Percentiles rank a stretch among this genome's conserved stretches.
phyloP scores from a whole-genome alignment of 1,140 invertebrate species.

The Drosophila leontia region DNA sequence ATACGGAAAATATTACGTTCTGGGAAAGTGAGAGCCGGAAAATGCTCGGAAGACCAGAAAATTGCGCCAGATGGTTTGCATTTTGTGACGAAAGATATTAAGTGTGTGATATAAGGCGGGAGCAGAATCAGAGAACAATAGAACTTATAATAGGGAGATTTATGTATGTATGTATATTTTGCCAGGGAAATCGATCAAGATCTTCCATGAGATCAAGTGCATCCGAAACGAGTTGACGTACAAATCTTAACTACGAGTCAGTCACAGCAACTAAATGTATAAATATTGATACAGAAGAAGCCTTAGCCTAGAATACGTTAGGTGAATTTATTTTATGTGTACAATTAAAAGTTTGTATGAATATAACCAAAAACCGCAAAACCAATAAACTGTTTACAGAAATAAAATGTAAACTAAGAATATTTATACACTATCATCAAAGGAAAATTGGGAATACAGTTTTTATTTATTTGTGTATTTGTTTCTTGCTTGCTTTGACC shows the following conservation, averaged over 20 bases:
- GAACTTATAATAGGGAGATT: constrained; percentile 27
- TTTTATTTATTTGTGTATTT: background rate
- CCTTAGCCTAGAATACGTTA: constrained; percentile 37
- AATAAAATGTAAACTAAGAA: background rate
- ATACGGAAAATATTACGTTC: background rate
- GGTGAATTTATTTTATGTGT: constrained; percentile 66
- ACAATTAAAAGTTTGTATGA: constrained; percentile 65
- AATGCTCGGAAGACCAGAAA: background rate
- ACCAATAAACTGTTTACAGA: constrained; percentile 51
- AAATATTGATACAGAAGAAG: constrained; percentile 13
- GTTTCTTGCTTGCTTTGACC: no score
- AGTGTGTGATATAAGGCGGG: constrained; percentile 47
- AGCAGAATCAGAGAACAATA: constrained; percentile 51
- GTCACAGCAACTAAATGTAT: constrained; percentile 51
- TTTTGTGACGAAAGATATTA: constrained; percentile 36
- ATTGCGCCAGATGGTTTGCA: constrained; percentile 8
- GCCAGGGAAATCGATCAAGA: constrained; percentile 35
- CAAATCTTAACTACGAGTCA: constrained; percentile 70
- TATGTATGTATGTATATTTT: background rate
- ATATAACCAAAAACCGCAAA: constrained; percentile 41
- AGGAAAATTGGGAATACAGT: background rate
- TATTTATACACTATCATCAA: background rate
- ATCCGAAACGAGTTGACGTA: constrained; percentile 63
- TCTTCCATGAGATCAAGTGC: constrained; percentile 56
- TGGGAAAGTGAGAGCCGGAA: background rate